Evolutionary conservation across 1,140 invertebrate genomes (phyloP).

Genomic region (Armadillidium nasatum): DNA sequence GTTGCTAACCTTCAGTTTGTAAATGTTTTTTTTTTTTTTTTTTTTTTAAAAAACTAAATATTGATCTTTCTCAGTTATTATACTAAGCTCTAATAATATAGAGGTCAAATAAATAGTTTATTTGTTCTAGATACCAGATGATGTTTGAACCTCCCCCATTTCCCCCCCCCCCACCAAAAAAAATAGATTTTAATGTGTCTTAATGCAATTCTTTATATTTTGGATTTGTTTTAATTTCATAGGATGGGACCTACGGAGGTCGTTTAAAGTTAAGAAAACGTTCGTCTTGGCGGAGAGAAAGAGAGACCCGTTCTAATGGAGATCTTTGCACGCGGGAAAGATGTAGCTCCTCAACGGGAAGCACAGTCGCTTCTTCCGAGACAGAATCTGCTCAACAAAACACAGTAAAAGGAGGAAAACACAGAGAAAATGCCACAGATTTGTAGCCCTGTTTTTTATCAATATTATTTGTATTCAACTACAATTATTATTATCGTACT

Average conservation of each 20-base stretch:
- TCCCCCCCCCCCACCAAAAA: neutral
- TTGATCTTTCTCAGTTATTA: too few species aligned
- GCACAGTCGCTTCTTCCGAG: neutral
- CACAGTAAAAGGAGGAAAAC: neutral
- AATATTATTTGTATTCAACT: too few species aligned
- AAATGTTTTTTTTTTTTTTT: too few species aligned
- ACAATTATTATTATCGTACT: too few species aligned
- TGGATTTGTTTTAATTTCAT: neutral
- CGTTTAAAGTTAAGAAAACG: constrained; percentile 36
- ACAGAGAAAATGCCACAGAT: neutral
- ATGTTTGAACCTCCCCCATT: neutral
- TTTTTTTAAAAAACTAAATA: too few species aligned
- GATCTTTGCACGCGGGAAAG: constrained; percentile 26
- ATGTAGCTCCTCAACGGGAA: neutral
- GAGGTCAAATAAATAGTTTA: too few species aligned
- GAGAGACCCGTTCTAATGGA: constrained; percentile 29
- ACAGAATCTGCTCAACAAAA: neutral
- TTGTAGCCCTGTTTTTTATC: neutral
- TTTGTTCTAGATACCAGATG: neutral
- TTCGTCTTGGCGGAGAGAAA: constrained; percentile 34
- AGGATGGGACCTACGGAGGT: constrained; percentile 44
- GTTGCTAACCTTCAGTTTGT: too few species aligned
- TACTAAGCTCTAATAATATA: too few species aligned
- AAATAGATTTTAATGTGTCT: neutral
- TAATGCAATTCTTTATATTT: neutral